Conservation (phyloP, 2,888 invertebrate species). For the Lasioglossum zephyrum region DNA sequence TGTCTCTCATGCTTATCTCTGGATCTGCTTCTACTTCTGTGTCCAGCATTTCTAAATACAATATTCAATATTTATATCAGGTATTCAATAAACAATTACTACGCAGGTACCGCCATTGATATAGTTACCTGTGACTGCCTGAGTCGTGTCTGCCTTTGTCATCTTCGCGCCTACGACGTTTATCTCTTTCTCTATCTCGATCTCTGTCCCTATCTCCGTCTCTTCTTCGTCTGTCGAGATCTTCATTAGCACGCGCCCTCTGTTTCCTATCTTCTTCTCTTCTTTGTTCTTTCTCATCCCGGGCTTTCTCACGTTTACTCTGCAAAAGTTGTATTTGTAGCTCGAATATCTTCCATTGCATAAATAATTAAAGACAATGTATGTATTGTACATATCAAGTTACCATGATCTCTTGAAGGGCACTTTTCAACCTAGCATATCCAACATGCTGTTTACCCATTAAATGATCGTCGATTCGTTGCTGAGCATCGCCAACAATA, state of each 20-base stretch:
- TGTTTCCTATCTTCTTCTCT: conserved; percentile 85
- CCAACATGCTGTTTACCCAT: conserved; percentile 99
- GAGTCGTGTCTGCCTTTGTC: conserved; percentile 80
- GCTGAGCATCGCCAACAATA: conserved; percentile 99
- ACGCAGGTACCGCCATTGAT: background rate
- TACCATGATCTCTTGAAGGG: conserved; percentile 86
- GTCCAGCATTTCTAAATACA: conserved; percentile 78
- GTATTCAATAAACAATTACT: background rate
- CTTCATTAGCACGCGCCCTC: conserved; percentile 81
- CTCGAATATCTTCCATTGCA: background rate
- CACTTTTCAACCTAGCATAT: conserved; percentile 88
- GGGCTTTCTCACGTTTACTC: conserved; percentile 85
- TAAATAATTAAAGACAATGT: background rate
- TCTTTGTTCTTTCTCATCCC: conserved; percentile 86
- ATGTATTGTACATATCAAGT: background rate
- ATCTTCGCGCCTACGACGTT: conserved; percentile 81
- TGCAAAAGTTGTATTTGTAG: conserved; percentile 54
- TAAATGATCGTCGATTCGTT: conserved; percentile 98
- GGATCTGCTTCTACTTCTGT: conserved; percentile 82
- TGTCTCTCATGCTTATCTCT: conserved; percentile 82
- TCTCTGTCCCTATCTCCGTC: conserved; percentile 77
- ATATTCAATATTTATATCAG: conserved; percentile 1
- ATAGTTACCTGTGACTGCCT: conserved; percentile 76
- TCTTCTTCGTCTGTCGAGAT: conserved; percentile 79
- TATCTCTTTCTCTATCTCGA: conserved; percentile 77